Percentiles rank a stretch among this genome's conserved stretches.
Evolutionary conservation across 1,140 invertebrate species (phyloP).

Genomic region (Calephelis virginiensis): DNA sequence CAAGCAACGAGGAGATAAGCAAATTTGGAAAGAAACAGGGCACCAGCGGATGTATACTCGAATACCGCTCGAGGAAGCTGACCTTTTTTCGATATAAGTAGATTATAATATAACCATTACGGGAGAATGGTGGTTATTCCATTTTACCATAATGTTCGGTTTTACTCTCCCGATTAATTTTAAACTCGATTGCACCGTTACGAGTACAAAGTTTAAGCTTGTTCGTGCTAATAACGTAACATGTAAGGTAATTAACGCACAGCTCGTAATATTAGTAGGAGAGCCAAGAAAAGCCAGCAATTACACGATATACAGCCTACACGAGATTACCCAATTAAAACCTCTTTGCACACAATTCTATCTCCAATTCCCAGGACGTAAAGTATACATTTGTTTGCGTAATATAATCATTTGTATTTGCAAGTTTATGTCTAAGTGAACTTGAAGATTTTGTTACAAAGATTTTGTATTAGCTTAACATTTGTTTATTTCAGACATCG

Average conservation of each 20-base stretch:
- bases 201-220: slow-evolving; percentile 11
- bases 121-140: neutral
- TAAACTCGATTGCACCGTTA: slow-evolving; percentile 1
- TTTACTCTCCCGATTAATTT: slow-evolving; percentile 6
- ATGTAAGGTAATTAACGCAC: slow-evolving; percentile 8
- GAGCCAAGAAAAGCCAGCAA: slow-evolving; percentile 7
- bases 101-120: too few species aligned
- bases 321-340: slow-evolving; percentile 12
- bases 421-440: neutral
- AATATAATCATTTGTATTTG: neutral
- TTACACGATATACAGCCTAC: slow-evolving; percentile 14
- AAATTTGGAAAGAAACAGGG: too few species aligned
- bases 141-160: too few species aligned
- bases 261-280: slow-evolving; percentile 14
- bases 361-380: neutral
- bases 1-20: too few species aligned
- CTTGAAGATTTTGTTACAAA: neutral
- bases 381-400: neutral
- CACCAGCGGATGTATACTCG: too few species aligned
- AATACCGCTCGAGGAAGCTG: too few species aligned
- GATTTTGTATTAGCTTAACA: neutral
- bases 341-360: neutral
- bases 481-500: too few species aligned
- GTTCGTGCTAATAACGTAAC: slow-evolving; percentile 12
- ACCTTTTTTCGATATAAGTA: too few species aligned